Evolutionary conservation across 1,140 invertebrate species (phyloP), one percentile per base, ranked within the genome.

Genomic region (Cyclina sinensis): DNA sequence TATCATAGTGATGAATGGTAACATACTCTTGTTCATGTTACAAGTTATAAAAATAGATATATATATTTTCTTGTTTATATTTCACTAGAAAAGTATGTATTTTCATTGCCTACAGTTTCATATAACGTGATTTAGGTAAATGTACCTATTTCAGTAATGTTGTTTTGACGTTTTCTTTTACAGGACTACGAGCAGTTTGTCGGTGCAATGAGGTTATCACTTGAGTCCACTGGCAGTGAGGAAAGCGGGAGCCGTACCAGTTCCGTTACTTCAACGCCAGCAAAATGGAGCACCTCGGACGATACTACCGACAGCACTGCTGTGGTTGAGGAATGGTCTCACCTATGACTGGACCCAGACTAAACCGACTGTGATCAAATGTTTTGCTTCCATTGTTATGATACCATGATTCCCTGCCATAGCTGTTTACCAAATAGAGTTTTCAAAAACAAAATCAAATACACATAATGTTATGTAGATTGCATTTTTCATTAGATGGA

Each of bases 121-220:
- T n/a, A n/a, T n/a, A n/a, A n/a, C n/a, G n/a, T n/a, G n/a, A n/a
- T n/a, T n/a, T n/a, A n/a, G n/a, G n/a, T n/a, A n/a, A n/a, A n/a
- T n/a, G n/a, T n/a, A n/a, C n/a, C n/a, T n/a, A n/a, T n/a, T n/a
- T n/a, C n/a, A n/a, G n/a, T n/a, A n/a, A n/a, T n/a, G n/a, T n/a
- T n/a, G n/a, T n/a, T n/a, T n/a, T n/a, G n/a, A n/a, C n/a, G 43
- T 73, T 73, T 11, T 73, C 18, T 43, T 32, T 73, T 73, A 73
- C 68, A 73, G 68, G 68, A 73, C 46, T 78, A 78, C 35, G 74
- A 78, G 30, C 74, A 78, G n/a, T 46, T 57, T 16, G 43, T 7
- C 21, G 48, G 48, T 57, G 74, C 24, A 0, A 78, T 78, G 74
- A 24, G 46, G 43, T 35, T 78, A 78, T 78, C 74, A 0, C 12